Percentiles rank a stretch among this genome's conserved stretches.
These are phyloP conservation scores for Drosophila rhopaloa DNA, from an alignment of 1,140 invertebrate species.

Conservation along the genomic window DNA sequence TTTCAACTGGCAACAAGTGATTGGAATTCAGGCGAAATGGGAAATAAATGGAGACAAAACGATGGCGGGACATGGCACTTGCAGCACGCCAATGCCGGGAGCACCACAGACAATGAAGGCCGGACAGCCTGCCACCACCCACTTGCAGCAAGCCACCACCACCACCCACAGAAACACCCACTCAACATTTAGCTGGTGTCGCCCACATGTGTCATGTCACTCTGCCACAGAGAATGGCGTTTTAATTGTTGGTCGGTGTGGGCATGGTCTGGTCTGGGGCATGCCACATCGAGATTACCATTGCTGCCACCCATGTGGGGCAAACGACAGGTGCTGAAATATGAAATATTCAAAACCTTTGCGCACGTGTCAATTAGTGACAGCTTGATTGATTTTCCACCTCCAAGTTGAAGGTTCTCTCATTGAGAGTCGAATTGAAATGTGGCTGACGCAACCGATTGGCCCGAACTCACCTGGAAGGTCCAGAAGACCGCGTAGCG, in stretches of 20 bases:
- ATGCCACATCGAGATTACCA: constrained; percentile 3
- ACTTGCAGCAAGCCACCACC: neutral
- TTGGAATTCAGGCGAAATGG: constrained; percentile 33
- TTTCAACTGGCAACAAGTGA: constrained; percentile 60
- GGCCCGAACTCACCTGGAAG: constrained; percentile 89
- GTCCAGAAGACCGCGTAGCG: constrained; percentile 96
- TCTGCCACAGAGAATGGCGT: constrained; percentile 29
- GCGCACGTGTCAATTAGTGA: constrained; percentile 56
- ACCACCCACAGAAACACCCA: neutral
- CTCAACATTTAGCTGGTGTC: constrained; percentile 45
- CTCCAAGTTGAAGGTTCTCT: constrained; percentile 57
- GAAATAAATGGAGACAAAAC: constrained; percentile 53
- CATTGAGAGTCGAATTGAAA: constrained; percentile 45
- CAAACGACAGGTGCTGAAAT: constrained; percentile 63
- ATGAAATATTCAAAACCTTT: constrained; percentile 68
- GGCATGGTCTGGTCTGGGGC: neutral
- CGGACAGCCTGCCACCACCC: constrained; percentile 12
- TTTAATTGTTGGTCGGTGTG: constrained; percentile 55
- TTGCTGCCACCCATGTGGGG: constrained; percentile 7
- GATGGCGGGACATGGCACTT: constrained; percentile 44
- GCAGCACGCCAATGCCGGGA: constrained; percentile 30
- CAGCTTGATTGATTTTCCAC: constrained; percentile 69
- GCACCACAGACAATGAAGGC: constrained; percentile 29
- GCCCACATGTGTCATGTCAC: constrained; percentile 60
- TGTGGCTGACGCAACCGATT: constrained; percentile 42